phyloP scores from a whole-genome alignment of 1,140 invertebrate genomes.

The Caenorhabditis brenneri region DNA sequence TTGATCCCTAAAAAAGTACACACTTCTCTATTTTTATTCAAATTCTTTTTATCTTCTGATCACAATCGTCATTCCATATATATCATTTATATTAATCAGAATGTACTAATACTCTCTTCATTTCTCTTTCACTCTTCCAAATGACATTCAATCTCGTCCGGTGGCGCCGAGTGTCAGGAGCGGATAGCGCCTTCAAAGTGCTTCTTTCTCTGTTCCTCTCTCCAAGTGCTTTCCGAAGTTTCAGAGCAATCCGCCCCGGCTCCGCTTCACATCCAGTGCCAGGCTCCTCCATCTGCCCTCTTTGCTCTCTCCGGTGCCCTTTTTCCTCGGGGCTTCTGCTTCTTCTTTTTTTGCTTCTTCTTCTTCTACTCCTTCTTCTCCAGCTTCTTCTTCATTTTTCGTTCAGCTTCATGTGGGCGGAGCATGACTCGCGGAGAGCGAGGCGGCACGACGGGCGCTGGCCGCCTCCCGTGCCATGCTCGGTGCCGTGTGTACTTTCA shows the following conservation, averaged over 20 bases:
- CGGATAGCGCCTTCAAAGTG: neutral
- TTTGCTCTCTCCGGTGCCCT: no score
- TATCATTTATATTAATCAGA: neutral
- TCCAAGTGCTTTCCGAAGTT: neutral
- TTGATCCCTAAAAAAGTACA: no score
- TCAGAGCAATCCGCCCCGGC: neutral
- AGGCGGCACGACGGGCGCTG: neutral
- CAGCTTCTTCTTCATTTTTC: neutral
- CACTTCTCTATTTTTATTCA: no score
- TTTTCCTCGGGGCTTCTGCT: neutral
- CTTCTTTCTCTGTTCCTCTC: neutral
- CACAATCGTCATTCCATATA: neutral
- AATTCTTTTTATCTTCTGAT: neutral
- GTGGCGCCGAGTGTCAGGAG: neutral
- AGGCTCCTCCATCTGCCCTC: conserved; percentile 37
- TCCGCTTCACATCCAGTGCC: neutral
- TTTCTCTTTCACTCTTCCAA: neutral
- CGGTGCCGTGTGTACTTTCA: conserved; percentile 25
- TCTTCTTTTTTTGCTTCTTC: neutral
- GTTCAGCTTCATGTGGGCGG: neutral
- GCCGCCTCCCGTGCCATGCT: conserved; percentile 17
- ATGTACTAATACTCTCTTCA: neutral
- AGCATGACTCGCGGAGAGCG: conserved; percentile 22
- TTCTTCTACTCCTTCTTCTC: neutral
- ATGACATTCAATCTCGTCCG: conserved; percentile 1